A percentile compares a stretch with the other conserved stretches of the same genome.
Evolutionary conservation across 2,888 invertebrate species (phyloP).

Genomic region (Bellardia bayeri): DNA sequence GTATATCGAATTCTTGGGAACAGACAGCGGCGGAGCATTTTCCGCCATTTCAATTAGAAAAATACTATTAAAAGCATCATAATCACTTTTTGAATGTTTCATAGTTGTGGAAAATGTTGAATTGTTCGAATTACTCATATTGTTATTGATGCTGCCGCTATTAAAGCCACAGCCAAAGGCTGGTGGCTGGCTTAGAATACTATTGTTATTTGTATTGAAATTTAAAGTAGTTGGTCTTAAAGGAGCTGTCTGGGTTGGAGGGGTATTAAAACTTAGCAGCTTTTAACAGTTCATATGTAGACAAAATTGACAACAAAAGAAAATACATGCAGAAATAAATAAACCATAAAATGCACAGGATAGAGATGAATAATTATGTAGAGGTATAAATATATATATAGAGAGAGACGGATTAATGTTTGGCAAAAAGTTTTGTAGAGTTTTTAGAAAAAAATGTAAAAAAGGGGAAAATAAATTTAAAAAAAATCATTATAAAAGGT

Average conservation of each 20-base stretch:
- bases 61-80: constrained; percentile 74
- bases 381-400: neutral
- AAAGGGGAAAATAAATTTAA: constrained; percentile 51
- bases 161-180: constrained; percentile 3
- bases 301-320: constrained; percentile 7
- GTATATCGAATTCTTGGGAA: neutral
- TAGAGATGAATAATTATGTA: constrained; percentile 25
- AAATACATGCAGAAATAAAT: constrained; percentile 43
- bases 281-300: constrained; percentile 44
- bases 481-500: constrained; percentile 60
- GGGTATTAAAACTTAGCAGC: constrained; percentile 62
- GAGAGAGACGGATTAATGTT: constrained; percentile 32
- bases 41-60: constrained; percentile 44
- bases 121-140: constrained; percentile 71
- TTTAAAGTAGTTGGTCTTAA: constrained; percentile 78
- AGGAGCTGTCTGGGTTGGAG: constrained; percentile 37
- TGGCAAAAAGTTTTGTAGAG: constrained; percentile 50
- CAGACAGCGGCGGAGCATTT: neutral
- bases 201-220: constrained; percentile 65
- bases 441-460: constrained; percentile 43
- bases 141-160: constrained; percentile 23
- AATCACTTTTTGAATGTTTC: constrained; percentile 74
- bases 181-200: constrained; percentile 62
- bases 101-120: constrained; percentile 38
- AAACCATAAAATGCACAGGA: constrained; percentile 33